Base-by-base conservation (phyloP, 2,888 invertebrate species). In the Stenotaenia linearis region DNA sequence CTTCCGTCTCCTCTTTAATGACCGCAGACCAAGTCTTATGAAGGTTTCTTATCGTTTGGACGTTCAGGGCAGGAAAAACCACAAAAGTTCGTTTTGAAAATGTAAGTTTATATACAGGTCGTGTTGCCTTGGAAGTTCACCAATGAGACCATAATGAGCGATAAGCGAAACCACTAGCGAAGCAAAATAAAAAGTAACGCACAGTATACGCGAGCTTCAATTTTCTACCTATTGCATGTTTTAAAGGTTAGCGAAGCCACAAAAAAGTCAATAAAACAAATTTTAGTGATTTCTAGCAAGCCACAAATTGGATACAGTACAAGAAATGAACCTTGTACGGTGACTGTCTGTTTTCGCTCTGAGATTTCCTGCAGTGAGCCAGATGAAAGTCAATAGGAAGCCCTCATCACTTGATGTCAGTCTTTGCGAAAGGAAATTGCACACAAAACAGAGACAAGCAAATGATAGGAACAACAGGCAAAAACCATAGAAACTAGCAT, bases 341-440 rank as follows among this genome's bases (percentile, higher is more conserved):
- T 61, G 61, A 61, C 61, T 61, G 61, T 61, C 61, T 61, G 25
- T 25, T 61, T 61, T 25, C 15, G 61, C 61, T 56, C 21, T 61
- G 61, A 61, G 61, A 15, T 61, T 61, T 61, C 61, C 61, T 61
- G 61, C 61, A 23, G 61, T 25, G 61, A 61, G 61, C 23, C 61
- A 61, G 61, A 61, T 61, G 61, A 61, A 61, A 61, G 61, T 61
- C 61, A 61, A 61, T 61, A 61, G 61, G 61, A 61, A 61, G 61
- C 61, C 61, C 61, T 61, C 61, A 61, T 61, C 61, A 61, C 61
- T 61, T 61, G 61, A 61, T 61, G 61, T 61, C 61, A 61, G 61
- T 25, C 61, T 61, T 25, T 25, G 61, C 61, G 25, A 61, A 28
- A 61, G 61, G 61, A 61, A 61, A 61, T 61, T 61, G 61, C 61